These are phyloP conservation scores for Pterophyllum scalare DNA, from an alignment of 2,113 vertebrate species.

Conservation along the genomic window DNA sequence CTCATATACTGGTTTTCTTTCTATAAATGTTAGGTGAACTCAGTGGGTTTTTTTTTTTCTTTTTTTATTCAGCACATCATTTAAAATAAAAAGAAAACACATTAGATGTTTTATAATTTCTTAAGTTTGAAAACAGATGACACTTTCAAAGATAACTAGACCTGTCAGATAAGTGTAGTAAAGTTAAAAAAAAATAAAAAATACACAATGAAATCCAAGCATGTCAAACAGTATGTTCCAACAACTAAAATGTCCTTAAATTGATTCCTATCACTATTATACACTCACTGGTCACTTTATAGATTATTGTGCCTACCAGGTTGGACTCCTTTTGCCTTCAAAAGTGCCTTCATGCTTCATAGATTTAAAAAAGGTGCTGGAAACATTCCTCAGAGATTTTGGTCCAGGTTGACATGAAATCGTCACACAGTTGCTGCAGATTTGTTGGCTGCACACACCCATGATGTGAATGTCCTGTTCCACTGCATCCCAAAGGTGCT, in stretches of 20 bases:
- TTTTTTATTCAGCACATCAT: background rate
- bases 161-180: no score
- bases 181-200: background rate
- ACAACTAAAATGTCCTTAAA: background rate
- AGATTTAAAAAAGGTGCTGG: background rate
- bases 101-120: background rate
- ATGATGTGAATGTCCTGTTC: background rate
- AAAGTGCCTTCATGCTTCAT: background rate
- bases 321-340: background rate
- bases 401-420: background rate
- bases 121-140: fast-evolving
- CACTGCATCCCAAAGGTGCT: background rate
- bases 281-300: no score
- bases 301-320: no score
- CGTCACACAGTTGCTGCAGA: background rate
- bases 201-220: background rate
- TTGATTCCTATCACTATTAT: no score
- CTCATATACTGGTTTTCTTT: background rate
- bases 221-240: no score
- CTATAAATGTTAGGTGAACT: background rate
- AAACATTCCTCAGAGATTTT: background rate
- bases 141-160: background rate
- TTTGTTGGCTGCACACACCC: background rate
- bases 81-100: background rate
- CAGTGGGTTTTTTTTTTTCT: background rate